Evolutionary conservation across 23 tunicate species (phyloP), one percentile per base, ranked within the genome.

Genomic region (Trididemnum miniatum): DNA sequence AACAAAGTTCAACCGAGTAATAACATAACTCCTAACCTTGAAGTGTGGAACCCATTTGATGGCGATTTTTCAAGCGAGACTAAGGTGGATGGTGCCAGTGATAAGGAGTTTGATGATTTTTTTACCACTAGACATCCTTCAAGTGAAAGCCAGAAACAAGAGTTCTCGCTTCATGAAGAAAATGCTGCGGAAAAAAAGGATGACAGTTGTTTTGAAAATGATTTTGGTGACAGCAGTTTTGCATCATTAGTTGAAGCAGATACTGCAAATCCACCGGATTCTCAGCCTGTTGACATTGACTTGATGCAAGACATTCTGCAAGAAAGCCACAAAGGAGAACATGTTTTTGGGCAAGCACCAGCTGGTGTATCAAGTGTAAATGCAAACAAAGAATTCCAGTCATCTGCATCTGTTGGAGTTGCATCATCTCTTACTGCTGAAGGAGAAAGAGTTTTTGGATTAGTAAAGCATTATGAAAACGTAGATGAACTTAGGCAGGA

Each of bases 21-120:
- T 72, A 88, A 88, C 80, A 75, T 93, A 52, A 88, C 98, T 1
- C 98, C 98, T 0, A 82, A 88, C 7, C 84, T 93, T 33, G 89
- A 84, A 84, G 84, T 76, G 22, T 93, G 98, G 98, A 87, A 93
- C 59, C 98, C 98, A 9, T 93, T 93, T 51, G 84, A 88, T 50
- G 91, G 88, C 1, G 97, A 92, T 72, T 76, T 40, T 78, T 83
- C 78, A 51, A 59, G 31, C 5, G 88, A 69, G 25, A 36, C 60
- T 1, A 72, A 65, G 3, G 51, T 23, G n/a, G 84, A 83, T 32
- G 71, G 80, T 35, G 26, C 24, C 7, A 81, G 87, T 34, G 97
- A 91, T 59, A 59, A 66, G 37, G 97, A 91, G 44, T 91, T 91
- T 81, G 97, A 91, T 77, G 90, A 91, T 30, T 91, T 91, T 81